Evolutionary conservation across 37 sponge, comb jelly and placozoan genomes (phyloP).

Genomic region (Mnemiopsis leidyi): DNA sequence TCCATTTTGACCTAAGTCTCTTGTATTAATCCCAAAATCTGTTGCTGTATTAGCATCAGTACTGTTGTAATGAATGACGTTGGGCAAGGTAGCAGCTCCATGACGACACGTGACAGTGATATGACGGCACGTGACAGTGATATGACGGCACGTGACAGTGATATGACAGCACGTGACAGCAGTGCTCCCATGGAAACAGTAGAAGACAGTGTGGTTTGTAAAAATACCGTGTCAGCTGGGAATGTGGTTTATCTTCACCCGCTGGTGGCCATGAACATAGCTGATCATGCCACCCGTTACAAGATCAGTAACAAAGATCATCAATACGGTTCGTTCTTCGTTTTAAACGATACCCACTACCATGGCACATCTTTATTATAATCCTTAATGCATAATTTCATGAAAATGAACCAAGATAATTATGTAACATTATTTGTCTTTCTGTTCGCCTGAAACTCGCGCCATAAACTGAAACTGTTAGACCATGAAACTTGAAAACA

Average conservation of each 20-base stretch:
- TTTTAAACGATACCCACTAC: no score
- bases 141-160: not conserved
- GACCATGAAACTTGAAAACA: not conserved
- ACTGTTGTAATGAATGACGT: not conserved
- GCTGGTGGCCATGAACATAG: slow-evolving; percentile 53
- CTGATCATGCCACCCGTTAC: slow-evolving; percentile 49
- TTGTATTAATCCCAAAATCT: no score
- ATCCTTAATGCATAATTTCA: no score
- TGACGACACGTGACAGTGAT: no score
- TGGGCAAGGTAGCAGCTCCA: not conserved
- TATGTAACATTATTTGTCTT: no score
- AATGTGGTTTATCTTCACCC: slow-evolving; percentile 36
- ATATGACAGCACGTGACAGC: not conserved
- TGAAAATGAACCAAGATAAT: no score
- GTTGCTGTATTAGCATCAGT: no score
- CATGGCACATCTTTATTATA: no score
- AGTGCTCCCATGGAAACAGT: not conserved
- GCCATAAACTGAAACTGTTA: no score
- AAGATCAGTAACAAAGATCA: slow-evolving; percentile 45
- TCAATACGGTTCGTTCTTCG: slow-evolving; percentile 24
- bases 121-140: no score
- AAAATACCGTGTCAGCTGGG: not conserved
- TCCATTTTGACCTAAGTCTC: no score
- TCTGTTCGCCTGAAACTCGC: no score
- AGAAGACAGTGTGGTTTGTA: slow-evolving; percentile 54